Evolutionary conservation across 1,140 invertebrate genomes (phyloP).

Genomic region (Copidosoma floridanum): DNA sequence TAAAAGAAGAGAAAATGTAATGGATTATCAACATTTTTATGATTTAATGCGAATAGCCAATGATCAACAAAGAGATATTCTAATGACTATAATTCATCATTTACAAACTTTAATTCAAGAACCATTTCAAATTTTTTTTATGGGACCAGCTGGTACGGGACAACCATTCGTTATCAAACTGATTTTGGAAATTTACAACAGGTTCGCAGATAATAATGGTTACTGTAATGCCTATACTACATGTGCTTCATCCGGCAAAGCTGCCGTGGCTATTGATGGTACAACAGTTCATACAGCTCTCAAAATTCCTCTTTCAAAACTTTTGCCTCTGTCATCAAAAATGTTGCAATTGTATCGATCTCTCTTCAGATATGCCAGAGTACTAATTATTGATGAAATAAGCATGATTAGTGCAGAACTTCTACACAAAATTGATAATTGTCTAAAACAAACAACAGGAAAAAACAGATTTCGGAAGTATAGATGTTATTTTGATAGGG

Average conservation of each 20-base stretch:
- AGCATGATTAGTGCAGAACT: slow-evolving; percentile 40
- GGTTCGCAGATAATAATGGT: slow-evolving; percentile 17
- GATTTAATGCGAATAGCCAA: slow-evolving; percentile 26
- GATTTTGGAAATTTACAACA: slow-evolving; percentile 38
- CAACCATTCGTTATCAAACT: slow-evolving; percentile 37
- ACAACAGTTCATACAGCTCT: slow-evolving; percentile 41
- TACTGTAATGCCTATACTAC: slow-evolving; percentile 37
- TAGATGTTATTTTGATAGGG: slow-evolving; percentile 31
- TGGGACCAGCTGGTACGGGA: slow-evolving; percentile 39
- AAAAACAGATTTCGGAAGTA: slow-evolving; percentile 28
- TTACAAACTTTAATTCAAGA: slow-evolving; percentile 26
- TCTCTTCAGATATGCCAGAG: neutral
- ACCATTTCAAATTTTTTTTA: slow-evolving; percentile 40
- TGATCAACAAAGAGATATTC: slow-evolving; percentile 40
- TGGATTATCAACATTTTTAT: slow-evolving; percentile 1
- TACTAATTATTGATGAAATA: slow-evolving; percentile 46
- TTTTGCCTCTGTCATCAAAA: slow-evolving; percentile 15
- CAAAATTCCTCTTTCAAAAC: slow-evolving; percentile 24
- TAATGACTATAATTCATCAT: slow-evolving; percentile 1
- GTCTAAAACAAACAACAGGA: slow-evolving; percentile 40
- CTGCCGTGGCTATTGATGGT: slow-evolving; percentile 41
- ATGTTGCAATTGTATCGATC: neutral
- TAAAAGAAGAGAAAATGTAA: slow-evolving; percentile 25
- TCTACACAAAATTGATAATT: slow-evolving; percentile 31
- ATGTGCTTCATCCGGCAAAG: slow-evolving; percentile 46